A percentile compares a stretch with the other conserved stretches of the same genome.
phyloP scores from a whole-genome alignment of 1,140 invertebrate genomes.

The Pogonus chalceus region DNA sequence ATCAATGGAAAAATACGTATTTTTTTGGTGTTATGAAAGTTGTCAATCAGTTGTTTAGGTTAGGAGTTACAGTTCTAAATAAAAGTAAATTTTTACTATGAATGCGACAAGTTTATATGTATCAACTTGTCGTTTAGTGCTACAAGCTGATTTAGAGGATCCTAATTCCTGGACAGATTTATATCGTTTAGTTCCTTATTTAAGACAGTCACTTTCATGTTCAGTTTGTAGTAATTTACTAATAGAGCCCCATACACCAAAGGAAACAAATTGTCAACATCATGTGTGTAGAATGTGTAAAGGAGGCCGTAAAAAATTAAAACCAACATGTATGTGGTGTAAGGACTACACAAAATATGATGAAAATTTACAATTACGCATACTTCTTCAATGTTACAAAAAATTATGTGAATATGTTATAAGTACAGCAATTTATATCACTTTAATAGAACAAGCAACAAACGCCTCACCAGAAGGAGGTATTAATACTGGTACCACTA shows the following conservation, averaged over 20 bases:
- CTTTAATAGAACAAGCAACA: conserved; percentile 44
- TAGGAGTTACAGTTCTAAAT: no score
- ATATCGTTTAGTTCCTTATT: conserved; percentile 68
- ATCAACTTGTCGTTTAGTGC: conserved; percentile 67
- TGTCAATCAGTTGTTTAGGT: no score
- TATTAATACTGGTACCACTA: conserved; percentile 31
- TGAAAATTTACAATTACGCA: conserved; percentile 71
- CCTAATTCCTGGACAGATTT: conserved; percentile 67
- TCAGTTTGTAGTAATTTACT: conserved; percentile 78
- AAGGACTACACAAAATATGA: conserved; percentile 72
- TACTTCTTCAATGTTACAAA: conserved; percentile 78
- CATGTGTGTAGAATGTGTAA: conserved; percentile 73
- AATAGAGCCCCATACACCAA: conserved; percentile 71
- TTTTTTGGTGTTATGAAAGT: no score
- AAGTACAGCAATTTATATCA: conserved; percentile 56
- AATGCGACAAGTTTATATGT: conserved; percentile 77
- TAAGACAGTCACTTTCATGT: conserved; percentile 78
- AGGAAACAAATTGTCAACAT: conserved; percentile 73
- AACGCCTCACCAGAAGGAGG: conserved; percentile 33
- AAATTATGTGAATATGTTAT: conserved; percentile 75
- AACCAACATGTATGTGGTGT: conserved; percentile 75
- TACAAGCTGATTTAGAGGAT: conserved; percentile 58
- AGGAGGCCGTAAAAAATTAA: conserved; percentile 73
- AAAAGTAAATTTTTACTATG: no score
- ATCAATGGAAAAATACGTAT: no score